phyloP scores from a whole-genome alignment of 1,140 invertebrate genomes.

The Rhagoletis zephyria region DNA sequence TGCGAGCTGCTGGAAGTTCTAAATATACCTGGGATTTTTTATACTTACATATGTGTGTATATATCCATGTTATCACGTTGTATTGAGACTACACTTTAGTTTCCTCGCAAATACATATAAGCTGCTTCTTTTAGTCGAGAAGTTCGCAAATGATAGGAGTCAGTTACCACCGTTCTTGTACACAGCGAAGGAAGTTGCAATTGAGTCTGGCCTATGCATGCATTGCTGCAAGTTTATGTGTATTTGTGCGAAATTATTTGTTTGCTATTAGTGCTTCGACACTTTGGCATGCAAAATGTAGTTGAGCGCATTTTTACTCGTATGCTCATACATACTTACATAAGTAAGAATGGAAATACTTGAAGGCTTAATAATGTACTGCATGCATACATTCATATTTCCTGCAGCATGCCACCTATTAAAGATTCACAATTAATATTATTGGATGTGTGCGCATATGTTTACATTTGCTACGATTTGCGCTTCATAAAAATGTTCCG shows the following conservation, averaged over 20 bases:
- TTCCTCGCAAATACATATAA: neutral
- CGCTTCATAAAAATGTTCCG: conserved; percentile 41
- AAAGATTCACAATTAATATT: neutral
- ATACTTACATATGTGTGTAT: neutral
- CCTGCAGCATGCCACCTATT: neutral
- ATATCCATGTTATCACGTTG: neutral
- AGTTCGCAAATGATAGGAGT: neutral
- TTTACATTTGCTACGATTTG: neutral
- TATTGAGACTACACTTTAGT: neutral
- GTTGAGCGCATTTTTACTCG: neutral
- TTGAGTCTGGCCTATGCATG: neutral
- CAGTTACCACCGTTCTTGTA: too few relatives aligned
- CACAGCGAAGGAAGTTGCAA: neutral
- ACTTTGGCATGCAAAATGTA: neutral
- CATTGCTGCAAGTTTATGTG: too few relatives aligned
- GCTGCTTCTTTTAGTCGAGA: neutral
- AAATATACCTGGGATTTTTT: neutral
- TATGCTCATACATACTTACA: neutral
- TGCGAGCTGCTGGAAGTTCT: neutral
- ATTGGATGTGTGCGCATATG: neutral
- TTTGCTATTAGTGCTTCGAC: neutral
- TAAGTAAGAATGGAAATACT: neutral
- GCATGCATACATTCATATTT: neutral
- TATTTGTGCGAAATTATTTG: neutral
- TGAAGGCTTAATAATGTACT: neutral